Percentiles rank a stretch among this genome's conserved stretches.
phyloP scores from a whole-genome alignment of 2,888 invertebrate species.

The Machimus rusticus region DNA sequence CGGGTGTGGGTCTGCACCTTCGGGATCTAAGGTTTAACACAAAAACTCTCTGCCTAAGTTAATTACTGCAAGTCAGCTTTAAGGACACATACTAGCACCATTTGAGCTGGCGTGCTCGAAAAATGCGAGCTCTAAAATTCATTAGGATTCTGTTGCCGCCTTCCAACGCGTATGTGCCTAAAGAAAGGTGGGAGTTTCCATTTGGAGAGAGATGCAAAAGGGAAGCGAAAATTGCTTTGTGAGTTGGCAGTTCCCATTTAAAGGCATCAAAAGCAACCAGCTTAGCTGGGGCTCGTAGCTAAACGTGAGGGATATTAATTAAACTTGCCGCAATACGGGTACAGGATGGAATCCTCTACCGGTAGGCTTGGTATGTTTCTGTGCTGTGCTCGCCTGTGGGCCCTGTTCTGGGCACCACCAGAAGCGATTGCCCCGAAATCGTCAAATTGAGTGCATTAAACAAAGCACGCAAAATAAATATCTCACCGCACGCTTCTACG shows the following conservation, averaged over 20 bases:
- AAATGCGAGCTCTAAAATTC: not conserved
- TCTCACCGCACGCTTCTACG: not conserved
- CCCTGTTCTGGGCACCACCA: not conserved
- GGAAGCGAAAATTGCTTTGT: slow-evolving; percentile 34
- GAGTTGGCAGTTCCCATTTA: slow-evolving; percentile 28
- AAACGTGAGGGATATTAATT: slow-evolving; percentile 30
- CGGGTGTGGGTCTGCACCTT: not conserved
- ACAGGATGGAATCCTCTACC: not conserved
- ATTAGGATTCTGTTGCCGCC: not conserved
- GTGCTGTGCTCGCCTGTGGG: not conserved
- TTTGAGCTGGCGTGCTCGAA: not conserved
- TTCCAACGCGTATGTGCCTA: not conserved
- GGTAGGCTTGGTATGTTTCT: not conserved
- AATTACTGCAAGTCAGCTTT: not conserved
- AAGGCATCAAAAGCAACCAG: slow-evolving; percentile 26
- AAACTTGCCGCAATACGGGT: slow-evolving; percentile 33
- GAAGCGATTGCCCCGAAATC: not conserved
- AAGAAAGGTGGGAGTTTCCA: not conserved
- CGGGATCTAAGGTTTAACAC: not conserved
- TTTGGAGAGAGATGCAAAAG: not conserved
- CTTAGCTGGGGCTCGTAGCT: not conserved
- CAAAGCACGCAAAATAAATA: not conserved
- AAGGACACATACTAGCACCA: not conserved
- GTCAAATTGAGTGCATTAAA: not conserved
- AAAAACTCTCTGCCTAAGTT: not conserved